These are phyloP conservation scores for Oncorhynchus keta DNA, from an alignment of 2,113 vertebrate genomes.

Conservation along the genomic window DNA sequence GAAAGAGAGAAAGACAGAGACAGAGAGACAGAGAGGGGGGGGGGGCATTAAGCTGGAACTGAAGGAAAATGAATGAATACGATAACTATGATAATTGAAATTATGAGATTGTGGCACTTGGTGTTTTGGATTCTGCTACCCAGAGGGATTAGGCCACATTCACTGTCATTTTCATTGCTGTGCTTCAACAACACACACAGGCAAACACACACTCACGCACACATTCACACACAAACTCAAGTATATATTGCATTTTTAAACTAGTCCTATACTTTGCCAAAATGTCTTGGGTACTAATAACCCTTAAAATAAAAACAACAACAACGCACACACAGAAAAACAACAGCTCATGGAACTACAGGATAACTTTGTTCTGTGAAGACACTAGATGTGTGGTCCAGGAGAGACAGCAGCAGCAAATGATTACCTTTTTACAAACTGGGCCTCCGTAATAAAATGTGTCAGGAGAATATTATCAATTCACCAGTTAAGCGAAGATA, in stretches of 20 bases:
- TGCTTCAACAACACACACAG: constrained; percentile 14
- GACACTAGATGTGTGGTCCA: constrained; percentile 85
- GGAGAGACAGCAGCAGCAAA: constrained; percentile 82
- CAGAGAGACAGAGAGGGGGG: background rate
- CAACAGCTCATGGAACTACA: constrained; percentile 62
- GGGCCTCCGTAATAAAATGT: constrained; percentile 93
- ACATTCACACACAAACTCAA: background rate
- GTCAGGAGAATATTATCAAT: constrained; percentile 85
- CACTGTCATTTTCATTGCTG: constrained; percentile 62
- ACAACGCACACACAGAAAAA: constrained; percentile 77
- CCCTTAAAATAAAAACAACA: constrained; percentile 39
- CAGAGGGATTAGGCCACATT: constrained; percentile 69
- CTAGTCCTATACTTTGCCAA: background rate
- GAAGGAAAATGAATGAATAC: constrained; percentile 72
- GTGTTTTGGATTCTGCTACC: constrained; percentile 63
- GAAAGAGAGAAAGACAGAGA: constrained; percentile 39
- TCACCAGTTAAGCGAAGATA: constrained; percentile 92
- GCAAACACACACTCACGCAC: constrained; percentile 18
- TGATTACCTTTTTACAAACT: constrained; percentile 90
- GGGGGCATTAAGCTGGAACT: constrained; percentile 60
- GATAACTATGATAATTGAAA: constrained; percentile 69
- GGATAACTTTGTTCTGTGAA: constrained; percentile 94
- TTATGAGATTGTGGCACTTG: constrained; percentile 72
- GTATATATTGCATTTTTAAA: background rate
- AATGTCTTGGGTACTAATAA: constrained; percentile 32